phyloP scores from a whole-genome alignment of 2,113 vertebrate species.

The Lepus europaeus region DNA sequence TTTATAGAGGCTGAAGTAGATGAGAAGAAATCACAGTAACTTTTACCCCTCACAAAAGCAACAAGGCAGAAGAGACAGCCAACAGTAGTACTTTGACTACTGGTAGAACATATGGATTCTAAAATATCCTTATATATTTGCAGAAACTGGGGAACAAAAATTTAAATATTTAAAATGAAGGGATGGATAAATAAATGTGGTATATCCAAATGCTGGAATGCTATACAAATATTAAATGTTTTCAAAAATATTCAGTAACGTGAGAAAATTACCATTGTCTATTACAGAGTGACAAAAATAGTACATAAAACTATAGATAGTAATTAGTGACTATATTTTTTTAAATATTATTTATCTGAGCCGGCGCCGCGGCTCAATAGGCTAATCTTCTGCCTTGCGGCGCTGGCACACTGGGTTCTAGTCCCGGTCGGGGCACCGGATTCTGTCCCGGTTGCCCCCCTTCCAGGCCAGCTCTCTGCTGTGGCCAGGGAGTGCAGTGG shows the following conservation, averaged over 20 bases:
- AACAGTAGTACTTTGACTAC: conserved; percentile 30
- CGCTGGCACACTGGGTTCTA: no score
- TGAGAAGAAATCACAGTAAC: conserved; percentile 41
- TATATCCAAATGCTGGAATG: conserved; percentile 26
- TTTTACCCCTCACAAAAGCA: background rate
- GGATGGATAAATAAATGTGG: conserved; percentile 40
- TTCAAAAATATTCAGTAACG: conserved; percentile 52
- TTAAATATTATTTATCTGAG: no score
- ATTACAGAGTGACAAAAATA: conserved; percentile 10
- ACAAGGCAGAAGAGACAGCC: conserved; percentile 7
- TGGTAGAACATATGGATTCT: background rate
- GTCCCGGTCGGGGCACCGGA: no score
- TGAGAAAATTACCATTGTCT: conserved; percentile 49
- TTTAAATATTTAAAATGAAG: conserved; percentile 24
- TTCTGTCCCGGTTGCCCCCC: no score
- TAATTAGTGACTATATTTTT: background rate
- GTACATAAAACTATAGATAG: background rate
- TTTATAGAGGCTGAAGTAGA: background rate
- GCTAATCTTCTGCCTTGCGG: no score
- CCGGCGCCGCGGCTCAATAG: no score
- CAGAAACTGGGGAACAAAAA: background rate
- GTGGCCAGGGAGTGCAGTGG: no score
- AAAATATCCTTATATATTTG: conserved; percentile 45
- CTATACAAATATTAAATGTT: conserved; percentile 52
- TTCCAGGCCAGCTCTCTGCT: no score